Percentiles rank a stretch among this genome's conserved stretches.
phyloP scores from a whole-genome alignment of 2,113 vertebrate genomes.

The Hystrix cristata region DNA sequence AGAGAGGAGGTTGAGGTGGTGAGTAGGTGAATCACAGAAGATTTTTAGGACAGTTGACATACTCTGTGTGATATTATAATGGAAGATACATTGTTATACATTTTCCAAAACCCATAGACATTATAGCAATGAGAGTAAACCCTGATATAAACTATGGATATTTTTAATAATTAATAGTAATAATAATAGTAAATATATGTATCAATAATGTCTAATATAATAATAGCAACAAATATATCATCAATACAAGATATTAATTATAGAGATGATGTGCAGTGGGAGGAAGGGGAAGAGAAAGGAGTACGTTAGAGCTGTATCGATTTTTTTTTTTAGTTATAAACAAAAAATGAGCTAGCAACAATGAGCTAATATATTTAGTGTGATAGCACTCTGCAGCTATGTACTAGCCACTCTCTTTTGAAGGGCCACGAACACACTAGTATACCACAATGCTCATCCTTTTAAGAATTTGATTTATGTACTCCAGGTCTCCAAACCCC shows the following conservation, averaged over 20 bases:
- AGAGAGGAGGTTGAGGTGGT: neutral
- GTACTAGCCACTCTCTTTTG: neutral
- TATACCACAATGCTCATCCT: neutral
- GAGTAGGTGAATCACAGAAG: neutral
- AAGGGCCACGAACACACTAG: neutral
- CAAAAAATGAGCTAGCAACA: no score
- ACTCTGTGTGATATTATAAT: neutral
- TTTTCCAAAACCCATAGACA: neutral
- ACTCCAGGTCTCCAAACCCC: neutral
- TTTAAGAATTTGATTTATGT: conserved; percentile 13
- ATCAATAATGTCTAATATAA: neutral
- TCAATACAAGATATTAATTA: neutral
- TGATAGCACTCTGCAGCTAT: neutral
- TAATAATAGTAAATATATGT: neutral
- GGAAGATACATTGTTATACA: neutral
- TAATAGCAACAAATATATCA: neutral
- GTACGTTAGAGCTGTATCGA: neutral
- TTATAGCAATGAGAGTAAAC: neutral
- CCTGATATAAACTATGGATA: neutral
- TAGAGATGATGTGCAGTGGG: neutral
- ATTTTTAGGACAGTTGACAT: neutral
- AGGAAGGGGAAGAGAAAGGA: neutral
- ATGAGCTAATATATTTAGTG: neutral
- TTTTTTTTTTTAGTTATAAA: neutral
- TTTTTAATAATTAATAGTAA: neutral